Conservation (phyloP, 2,797 vertebrate species). For the Chelidonichthys spinosus region DNA sequence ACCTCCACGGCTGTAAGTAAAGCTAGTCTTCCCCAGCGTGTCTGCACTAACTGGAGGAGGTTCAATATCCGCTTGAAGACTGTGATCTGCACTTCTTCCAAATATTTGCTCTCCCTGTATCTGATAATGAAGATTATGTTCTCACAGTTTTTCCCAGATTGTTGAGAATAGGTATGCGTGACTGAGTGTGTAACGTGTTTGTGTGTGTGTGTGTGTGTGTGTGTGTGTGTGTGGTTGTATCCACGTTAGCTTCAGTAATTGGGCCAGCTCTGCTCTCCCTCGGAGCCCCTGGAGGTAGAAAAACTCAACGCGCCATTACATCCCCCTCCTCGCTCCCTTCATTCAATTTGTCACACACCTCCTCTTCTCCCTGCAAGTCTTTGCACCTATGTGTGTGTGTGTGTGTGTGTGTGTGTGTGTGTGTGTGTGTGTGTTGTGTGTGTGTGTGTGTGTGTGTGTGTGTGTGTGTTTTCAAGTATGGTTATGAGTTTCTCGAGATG, state of each 20-base stretch:
- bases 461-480: not conserved
- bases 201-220: slow-evolving; percentile 25
- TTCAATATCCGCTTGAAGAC: slow-evolving; percentile 32
- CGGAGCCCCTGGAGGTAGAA: slow-evolving; percentile 65
- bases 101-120: slow-evolving; percentile 65
- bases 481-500: slow-evolving; percentile 35
- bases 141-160: slow-evolving; percentile 52
- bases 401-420: not conserved
- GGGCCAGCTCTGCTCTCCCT: slow-evolving; percentile 71
- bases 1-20: slow-evolving; percentile 32
- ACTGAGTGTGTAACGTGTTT: slow-evolving; percentile 44
- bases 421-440: slow-evolving; percentile 6
- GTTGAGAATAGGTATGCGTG: slow-evolving; percentile 55
- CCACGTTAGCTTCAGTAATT: slow-evolving; percentile 70
- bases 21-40: slow-evolving; percentile 16
- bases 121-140: slow-evolving; percentile 63
- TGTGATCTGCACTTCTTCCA: slow-evolving; percentile 53
- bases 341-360: slow-evolving; percentile 73
- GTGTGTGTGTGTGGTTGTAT: slow-evolving; percentile 48
- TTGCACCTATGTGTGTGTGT: slow-evolving; percentile 49
- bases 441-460: not conserved
- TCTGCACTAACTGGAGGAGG: not conserved
- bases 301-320: slow-evolving; percentile 71
- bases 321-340: slow-evolving; percentile 68
- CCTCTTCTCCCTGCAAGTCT: slow-evolving; percentile 51